phyloP scores from a whole-genome alignment of 2,888 invertebrate genomes.

The Gibbula magus region DNA sequence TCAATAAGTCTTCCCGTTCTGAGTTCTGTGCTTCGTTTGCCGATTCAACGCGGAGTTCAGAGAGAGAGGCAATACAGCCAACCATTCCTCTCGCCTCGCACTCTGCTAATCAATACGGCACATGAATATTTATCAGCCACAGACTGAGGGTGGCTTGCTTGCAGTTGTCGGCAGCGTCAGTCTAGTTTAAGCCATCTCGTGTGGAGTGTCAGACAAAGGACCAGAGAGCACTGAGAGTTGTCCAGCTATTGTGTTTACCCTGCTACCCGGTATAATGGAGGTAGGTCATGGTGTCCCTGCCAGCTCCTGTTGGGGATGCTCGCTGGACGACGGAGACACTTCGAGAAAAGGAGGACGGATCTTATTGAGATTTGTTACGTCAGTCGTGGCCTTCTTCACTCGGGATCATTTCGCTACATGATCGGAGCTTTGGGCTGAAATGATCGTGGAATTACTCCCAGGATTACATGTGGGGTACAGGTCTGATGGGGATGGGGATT shows the following conservation, averaged over 20 bases:
- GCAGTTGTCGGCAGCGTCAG: not conserved
- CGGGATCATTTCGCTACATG: not conserved
- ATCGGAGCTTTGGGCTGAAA: not conserved
- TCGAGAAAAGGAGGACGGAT: not conserved
- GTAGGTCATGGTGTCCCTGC: not conserved
- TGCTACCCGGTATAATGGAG: constrained; percentile 2
- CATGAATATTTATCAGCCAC: constrained; percentile 12
- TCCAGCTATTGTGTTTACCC: not conserved
- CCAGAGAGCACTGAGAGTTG: not conserved
- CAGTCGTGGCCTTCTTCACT: not conserved
- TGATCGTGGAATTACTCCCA: not conserved
- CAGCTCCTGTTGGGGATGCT: not conserved
- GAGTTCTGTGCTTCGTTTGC: not conserved
- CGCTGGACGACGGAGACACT: not conserved
- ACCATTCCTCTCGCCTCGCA: constrained; percentile 3
- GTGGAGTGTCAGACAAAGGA: not conserved
- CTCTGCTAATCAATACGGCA: constrained; percentile 6
- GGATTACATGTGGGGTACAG: not conserved
- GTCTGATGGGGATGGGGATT: not conserved
- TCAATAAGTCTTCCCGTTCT: not conserved
- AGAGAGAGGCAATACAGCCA: not conserved
- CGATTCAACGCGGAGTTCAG: not conserved
- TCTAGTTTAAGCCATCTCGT: constrained; percentile 14
- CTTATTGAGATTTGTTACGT: not conserved
- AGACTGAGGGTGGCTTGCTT: not conserved